phyloP scores from a whole-genome alignment of 2,888 invertebrate genomes.

The Salticus scenicus region DNA sequence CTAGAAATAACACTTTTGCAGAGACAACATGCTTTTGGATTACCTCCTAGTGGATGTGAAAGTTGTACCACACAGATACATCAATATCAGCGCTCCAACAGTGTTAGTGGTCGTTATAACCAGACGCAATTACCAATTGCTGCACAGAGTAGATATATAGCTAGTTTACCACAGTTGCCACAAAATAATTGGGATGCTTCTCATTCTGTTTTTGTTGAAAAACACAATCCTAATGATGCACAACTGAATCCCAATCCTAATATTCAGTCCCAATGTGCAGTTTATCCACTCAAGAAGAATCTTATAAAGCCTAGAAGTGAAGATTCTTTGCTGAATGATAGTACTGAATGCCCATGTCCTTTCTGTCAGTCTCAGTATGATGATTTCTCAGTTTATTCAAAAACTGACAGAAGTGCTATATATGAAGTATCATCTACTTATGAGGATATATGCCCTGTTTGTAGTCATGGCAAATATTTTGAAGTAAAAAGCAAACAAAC shows the following conservation, averaged over 20 bases:
- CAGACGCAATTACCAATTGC: neutral
- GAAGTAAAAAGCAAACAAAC: neutral
- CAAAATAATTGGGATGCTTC: conserved; percentile 30
- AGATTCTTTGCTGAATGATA: conserved; percentile 47
- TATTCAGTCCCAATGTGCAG: conserved; percentile 39
- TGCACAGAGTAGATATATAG: neutral
- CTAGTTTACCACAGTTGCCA: neutral
- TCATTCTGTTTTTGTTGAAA: conserved; percentile 26
- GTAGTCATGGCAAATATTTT: conserved; percentile 22
- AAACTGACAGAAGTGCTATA: conserved; percentile 24
- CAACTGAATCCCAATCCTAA: conserved; percentile 36
- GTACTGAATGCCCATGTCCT: conserved; percentile 44
- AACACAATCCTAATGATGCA: conserved; percentile 8
- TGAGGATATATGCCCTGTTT: conserved; percentile 41
- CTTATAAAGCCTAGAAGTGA: conserved; percentile 62
- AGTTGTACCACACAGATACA: conserved; percentile 15
- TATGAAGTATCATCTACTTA: conserved; percentile 27
- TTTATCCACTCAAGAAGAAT: conserved; percentile 29
- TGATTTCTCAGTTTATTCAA: neutral
- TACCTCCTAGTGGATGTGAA: conserved; percentile 61
- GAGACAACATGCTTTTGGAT: conserved; percentile 55
- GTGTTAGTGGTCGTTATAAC: neutral
- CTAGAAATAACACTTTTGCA: conserved; percentile 59
- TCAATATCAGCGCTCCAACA: neutral
- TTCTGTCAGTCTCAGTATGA: conserved; percentile 35